phyloP scores from a whole-genome alignment of 2,113 vertebrate species.

The Rhadina sibilatrix region DNA sequence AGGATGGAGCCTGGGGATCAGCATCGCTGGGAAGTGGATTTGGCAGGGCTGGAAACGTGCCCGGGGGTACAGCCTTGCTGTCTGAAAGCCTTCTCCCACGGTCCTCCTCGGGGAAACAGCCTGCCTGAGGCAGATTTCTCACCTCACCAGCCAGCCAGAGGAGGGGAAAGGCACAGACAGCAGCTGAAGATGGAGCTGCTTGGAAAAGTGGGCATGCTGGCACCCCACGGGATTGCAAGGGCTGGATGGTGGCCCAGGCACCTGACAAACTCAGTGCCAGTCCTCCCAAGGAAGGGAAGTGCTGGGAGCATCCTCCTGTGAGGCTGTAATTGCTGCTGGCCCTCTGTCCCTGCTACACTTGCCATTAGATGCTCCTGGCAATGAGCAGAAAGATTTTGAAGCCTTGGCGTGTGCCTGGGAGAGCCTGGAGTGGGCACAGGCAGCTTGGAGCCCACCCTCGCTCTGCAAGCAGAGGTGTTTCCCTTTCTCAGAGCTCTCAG shows the following conservation, averaged over 20 bases:
- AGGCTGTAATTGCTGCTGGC: neutral
- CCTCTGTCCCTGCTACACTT: neutral
- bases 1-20: neutral
- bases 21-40: rapidly evolving
- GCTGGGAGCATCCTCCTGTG: neutral
- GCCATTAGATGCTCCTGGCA: neutral
- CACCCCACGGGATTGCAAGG: too few species aligned
- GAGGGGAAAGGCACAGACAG: neutral
- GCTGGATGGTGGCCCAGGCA: too few species aligned
- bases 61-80: neutral
- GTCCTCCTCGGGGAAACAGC: neutral
- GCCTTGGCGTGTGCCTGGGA: neutral
- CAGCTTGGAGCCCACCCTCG: neutral
- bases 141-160: rapidly evolving
- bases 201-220: neutral
- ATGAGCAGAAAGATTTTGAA: neutral
- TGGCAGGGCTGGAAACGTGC: neutral
- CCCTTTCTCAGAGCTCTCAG: neutral
- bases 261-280: neutral
- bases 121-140: neutral
- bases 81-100: neutral
- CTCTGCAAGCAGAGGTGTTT: neutral
- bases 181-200: neutral
- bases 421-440: neutral
- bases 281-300: neutral